Percentiles rank a stretch among this genome's conserved stretches.
These are phyloP conservation scores for Drosophila kanapiae DNA, from an alignment of 1,140 invertebrate species.

Conservation along the genomic window DNA sequence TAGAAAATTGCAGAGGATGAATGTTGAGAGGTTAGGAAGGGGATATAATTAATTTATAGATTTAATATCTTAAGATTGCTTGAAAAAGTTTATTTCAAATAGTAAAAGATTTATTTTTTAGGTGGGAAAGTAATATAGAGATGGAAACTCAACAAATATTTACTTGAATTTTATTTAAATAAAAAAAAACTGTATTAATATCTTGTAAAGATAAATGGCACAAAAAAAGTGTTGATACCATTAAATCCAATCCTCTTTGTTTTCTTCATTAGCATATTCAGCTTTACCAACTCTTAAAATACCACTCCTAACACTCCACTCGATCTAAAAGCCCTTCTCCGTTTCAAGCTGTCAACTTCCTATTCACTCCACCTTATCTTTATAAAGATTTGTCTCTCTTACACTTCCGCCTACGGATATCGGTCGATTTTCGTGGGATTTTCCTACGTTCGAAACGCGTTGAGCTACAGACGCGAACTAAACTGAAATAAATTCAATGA, in stretches of 20 bases:
- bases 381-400: conserved; percentile 28
- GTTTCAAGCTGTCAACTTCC: conserved; percentile 43
- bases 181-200: background rate
- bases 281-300: conserved; percentile 14
- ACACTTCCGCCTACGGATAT: conserved; percentile 68
- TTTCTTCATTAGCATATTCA: background rate
- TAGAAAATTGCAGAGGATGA: background rate
- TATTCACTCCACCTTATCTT: conserved; percentile 36
- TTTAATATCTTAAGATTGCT: background rate
- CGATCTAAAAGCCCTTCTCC: conserved; percentile 9
- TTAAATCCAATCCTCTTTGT: background rate
- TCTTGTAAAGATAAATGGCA: background rate
- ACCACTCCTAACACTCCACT: conserved; percentile 3
- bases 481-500: conserved; percentile 52
- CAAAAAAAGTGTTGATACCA: conserved; percentile 6
- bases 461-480: conserved; percentile 66
- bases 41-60: background rate
- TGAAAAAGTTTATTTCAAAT: background rate
- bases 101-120: background rate
- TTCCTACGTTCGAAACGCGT: conserved; percentile 34
- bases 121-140: background rate
- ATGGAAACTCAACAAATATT: background rate
- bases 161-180: background rate
- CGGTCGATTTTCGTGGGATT: conserved; percentile 16
- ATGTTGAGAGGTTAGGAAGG: background rate